Conservation (phyloP, 1,140 invertebrate species). For the Pachyrhynchus sulphureomaculatus region DNA sequence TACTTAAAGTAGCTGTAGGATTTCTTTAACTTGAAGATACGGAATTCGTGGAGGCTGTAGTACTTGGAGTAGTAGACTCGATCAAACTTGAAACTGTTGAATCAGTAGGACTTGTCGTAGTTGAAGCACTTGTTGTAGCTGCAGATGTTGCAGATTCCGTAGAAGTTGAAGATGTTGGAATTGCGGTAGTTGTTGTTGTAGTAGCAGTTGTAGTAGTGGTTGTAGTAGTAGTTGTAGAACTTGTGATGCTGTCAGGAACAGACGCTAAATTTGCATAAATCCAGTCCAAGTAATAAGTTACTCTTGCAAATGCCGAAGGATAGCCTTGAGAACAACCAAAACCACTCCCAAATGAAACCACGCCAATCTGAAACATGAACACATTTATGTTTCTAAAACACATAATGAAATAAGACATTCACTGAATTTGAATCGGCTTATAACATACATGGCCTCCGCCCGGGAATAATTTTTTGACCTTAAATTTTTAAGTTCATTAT, state of each 20-base stretch:
- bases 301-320: conserved; percentile 49
- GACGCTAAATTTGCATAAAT: conserved; percentile 1
- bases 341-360: conserved; percentile 58
- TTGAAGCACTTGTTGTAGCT: not conserved
- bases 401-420: no score
- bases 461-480: no score
- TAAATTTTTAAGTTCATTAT: no score
- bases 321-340: conserved; percentile 57
- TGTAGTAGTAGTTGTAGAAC: not conserved
- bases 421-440: no score
- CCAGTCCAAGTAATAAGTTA: conserved; percentile 26
- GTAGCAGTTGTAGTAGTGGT: not conserved
- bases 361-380: conserved; percentile 52
- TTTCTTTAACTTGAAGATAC: no score
- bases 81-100: not conserved
- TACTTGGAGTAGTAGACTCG: no score
- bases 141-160: not conserved
- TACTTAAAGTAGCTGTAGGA: no score
- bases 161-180: not conserved
- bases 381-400: not conserved
- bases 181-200: not conserved
- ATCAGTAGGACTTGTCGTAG: not conserved
- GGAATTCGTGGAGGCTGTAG: no score
- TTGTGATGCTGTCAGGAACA: not conserved
- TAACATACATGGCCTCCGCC: no score